A percentile compares a stretch with the other conserved stretches of the same genome.
Evolutionary conservation across 1,140 invertebrate species (phyloP).

Genomic region (Neotoxoptera formosana): DNA sequence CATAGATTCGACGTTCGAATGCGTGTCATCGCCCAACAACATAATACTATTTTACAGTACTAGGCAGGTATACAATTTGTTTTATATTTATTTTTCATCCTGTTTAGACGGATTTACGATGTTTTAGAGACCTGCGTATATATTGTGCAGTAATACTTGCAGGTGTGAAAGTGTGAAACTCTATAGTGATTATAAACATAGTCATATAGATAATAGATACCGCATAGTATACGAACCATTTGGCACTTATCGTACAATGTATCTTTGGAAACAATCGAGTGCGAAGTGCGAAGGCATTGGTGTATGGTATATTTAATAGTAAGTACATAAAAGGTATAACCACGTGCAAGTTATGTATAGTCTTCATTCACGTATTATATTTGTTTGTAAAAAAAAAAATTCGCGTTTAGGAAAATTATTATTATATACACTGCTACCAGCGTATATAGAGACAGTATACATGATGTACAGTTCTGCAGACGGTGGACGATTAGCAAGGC

Average conservation of each 20-base stretch:
- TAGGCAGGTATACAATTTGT: neutral
- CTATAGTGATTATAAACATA: neutral
- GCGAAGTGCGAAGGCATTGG: neutral
- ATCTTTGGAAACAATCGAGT: neutral
- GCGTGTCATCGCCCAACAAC: neutral
- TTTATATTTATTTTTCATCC: neutral
- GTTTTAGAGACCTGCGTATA: neutral
- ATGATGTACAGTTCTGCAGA: neutral
- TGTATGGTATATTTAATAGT: neutral
- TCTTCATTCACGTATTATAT: neutral
- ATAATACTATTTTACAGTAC: neutral
- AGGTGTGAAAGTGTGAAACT: neutral
- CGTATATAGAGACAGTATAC: neutral
- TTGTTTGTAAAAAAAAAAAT: neutral
- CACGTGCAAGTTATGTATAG: neutral
- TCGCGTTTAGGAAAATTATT: neutral
- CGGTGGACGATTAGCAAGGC: neutral
- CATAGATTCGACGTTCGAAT: neutral
- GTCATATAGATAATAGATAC: neutral
- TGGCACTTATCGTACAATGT: slow-evolving; percentile 2
- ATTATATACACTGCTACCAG: neutral
- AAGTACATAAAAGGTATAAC: neutral
- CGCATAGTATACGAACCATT: neutral
- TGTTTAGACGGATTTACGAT: neutral
- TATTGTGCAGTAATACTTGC: neutral